A percentile compares a stretch with the other conserved stretches of the same genome.
These are phyloP conservation scores for Coenobita brevimanus DNA, from an alignment of 1,140 invertebrate species.

Conservation along the genomic window DNA sequence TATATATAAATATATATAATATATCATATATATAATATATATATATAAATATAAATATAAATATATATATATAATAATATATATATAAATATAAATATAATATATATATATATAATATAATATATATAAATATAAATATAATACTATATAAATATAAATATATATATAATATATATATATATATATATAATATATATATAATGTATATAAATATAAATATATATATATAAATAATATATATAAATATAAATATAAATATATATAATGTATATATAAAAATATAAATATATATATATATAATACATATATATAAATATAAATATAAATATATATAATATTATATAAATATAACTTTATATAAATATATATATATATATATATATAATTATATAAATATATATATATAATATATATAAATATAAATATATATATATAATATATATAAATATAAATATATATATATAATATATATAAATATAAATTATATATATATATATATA, in stretches of 20 bases:
- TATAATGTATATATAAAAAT: not conserved
- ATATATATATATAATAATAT: not conserved
- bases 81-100: not conserved
- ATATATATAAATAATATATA: not conserved
- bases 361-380: not conserved
- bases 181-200: conserved; percentile 28
- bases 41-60: not conserved
- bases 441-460: too few species aligned
- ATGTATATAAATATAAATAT: conserved; percentile 27
- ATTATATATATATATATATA: too few species aligned
- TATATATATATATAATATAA: conserved; percentile 13
- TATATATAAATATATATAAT: not conserved
- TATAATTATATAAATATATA: too few species aligned
- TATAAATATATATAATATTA: too few species aligned
- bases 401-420: too few species aligned
- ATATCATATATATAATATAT: not conserved
- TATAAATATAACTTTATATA: too few species aligned
- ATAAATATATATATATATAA: not conserved
- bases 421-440: too few species aligned
- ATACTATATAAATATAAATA: not conserved
- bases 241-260: too few species aligned
- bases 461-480: too few species aligned
- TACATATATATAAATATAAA: too few species aligned
- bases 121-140: conserved; percentile 4
- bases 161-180: conserved; percentile 18